These are phyloP conservation scores for Drosophila nr. fundita DNA, from an alignment of 2,888 invertebrate genomes.

Conservation along the genomic window DNA sequence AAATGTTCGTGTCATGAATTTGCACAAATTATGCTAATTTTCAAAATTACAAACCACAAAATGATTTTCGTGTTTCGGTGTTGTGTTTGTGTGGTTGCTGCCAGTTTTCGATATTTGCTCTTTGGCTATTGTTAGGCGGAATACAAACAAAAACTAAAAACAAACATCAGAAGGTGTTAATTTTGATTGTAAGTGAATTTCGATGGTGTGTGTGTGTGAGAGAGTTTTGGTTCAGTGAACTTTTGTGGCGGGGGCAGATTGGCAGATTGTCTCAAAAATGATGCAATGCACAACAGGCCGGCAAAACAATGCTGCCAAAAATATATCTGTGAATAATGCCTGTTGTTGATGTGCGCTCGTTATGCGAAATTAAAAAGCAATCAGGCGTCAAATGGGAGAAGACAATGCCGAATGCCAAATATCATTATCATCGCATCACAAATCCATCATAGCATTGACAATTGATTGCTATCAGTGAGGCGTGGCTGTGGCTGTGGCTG, in stretches of 20 bases:
- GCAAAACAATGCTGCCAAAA: slow-evolving; percentile 27
- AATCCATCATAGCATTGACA: slow-evolving; percentile 70
- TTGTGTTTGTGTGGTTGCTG: slow-evolving; percentile 38
- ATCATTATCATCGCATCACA: slow-evolving; percentile 67
- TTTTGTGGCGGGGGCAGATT: slow-evolving; percentile 34
- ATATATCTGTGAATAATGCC: slow-evolving; percentile 19
- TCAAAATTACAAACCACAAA: slow-evolving; percentile 75
- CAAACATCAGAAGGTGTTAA: slow-evolving; percentile 69
- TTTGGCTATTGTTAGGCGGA: slow-evolving; percentile 31
- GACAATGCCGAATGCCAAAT: slow-evolving; percentile 32
- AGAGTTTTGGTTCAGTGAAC: slow-evolving; percentile 65
- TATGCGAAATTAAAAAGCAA: slow-evolving; percentile 58
- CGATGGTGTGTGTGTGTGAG: slow-evolving; percentile 4
- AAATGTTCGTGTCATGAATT: slow-evolving; percentile 75
- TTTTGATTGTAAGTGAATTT: slow-evolving; percentile 74
- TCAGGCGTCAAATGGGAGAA: slow-evolving; percentile 46
- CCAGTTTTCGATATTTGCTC: slow-evolving; percentile 62
- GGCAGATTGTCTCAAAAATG: slow-evolving; percentile 25
- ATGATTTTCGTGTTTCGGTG: slow-evolving; percentile 41
- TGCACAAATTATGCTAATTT: slow-evolving; percentile 81
- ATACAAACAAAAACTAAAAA: slow-evolving; percentile 26
- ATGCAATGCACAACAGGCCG: slow-evolving; percentile 38
- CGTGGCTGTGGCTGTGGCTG: slow-evolving; percentile 29
- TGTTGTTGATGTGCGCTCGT: slow-evolving; percentile 51
- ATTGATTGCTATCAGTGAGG: slow-evolving; percentile 61